Conservation (phyloP, 1,140 invertebrate species). For the Drosophila hydei region DNA sequence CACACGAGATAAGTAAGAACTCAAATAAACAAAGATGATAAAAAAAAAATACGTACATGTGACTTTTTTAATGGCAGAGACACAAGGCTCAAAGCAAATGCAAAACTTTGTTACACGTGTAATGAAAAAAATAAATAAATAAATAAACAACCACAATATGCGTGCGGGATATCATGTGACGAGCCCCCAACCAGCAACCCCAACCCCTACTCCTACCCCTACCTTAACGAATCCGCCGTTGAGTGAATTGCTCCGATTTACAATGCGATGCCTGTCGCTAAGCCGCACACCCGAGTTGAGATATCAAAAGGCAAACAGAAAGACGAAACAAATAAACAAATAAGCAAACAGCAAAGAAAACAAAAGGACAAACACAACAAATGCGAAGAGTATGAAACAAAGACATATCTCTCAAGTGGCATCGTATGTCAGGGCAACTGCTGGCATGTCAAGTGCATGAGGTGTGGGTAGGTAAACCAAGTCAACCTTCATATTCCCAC, state of each 20-base stretch:
- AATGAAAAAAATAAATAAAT: constrained; percentile 82
- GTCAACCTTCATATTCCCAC: constrained; percentile 17
- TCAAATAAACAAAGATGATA: constrained; percentile 56
- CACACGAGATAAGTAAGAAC: constrained; percentile 69
- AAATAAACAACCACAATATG: constrained; percentile 67
- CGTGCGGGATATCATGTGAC: constrained; percentile 40
- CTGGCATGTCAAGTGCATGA: constrained; percentile 69
- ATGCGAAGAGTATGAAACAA: constrained; percentile 59
- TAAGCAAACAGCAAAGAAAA: constrained; percentile 53
- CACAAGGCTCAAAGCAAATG: constrained; percentile 74
- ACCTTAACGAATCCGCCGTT: neutral
- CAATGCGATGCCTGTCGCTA: constrained; percentile 70
- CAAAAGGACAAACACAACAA: constrained; percentile 16
- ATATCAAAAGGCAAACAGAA: constrained; percentile 73
- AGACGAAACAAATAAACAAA: constrained; percentile 61
- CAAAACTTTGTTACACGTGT: constrained; percentile 81
- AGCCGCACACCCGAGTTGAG: constrained; percentile 78
- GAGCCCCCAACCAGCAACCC: constrained; percentile 23
- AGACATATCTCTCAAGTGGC: constrained; percentile 79
- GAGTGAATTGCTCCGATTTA: constrained; percentile 70
- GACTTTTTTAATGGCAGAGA: constrained; percentile 63
- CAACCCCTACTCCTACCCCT: constrained; percentile 13
- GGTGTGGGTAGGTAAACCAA: constrained; percentile 25
- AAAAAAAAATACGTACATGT: constrained; percentile 27
- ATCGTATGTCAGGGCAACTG: constrained; percentile 74